A percentile compares a stretch with the other conserved stretches of the same genome.
Evolutionary conservation across 2,888 invertebrate genomes (phyloP).

Genomic region (Dasysyrphus albostriatus): DNA sequence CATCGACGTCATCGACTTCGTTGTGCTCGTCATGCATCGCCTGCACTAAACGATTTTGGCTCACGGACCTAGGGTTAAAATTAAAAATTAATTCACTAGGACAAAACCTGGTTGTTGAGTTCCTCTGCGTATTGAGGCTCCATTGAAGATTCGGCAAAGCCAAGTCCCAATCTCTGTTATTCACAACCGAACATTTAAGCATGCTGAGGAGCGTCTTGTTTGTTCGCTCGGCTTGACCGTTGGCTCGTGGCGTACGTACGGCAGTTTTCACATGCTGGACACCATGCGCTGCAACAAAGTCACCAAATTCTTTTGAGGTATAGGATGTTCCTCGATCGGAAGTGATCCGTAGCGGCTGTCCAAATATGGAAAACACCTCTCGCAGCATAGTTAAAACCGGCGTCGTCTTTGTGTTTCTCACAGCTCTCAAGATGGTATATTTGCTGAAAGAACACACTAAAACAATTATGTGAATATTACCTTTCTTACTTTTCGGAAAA

Average conservation of each 20-base stretch:
- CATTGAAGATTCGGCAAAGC: conserved; percentile 66
- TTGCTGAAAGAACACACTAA: conserved; percentile 71
- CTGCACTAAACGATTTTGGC: no score
- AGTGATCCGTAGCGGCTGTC: conserved; percentile 48
- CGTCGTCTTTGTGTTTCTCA: conserved; percentile 69
- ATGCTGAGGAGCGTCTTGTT: conserved; percentile 42
- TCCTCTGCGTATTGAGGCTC: conserved; percentile 66
- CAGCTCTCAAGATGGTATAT: conserved; percentile 69
- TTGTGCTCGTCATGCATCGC: no score
- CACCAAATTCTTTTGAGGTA: conserved; percentile 51
- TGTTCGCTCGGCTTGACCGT: conserved; percentile 47
- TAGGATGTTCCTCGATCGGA: conserved; percentile 66
- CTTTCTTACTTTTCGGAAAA: conserved; percentile 70
- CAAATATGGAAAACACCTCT: conserved; percentile 58
- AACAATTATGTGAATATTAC: conserved; percentile 61
- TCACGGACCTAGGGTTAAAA: conserved; percentile 63
- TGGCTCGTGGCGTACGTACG: conserved; percentile 33
- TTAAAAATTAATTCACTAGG: conserved; percentile 74
- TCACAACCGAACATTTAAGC: conserved; percentile 48
- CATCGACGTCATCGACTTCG: not conserved
- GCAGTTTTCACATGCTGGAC: conserved; percentile 45
- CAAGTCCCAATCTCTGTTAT: conserved; percentile 63
- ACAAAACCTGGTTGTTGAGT: conserved; percentile 48
- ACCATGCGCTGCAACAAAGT: conserved; percentile 35
- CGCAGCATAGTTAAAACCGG: conserved; percentile 66